A percentile compares a stretch with the other conserved stretches of the same genome.
phyloP scores from a whole-genome alignment of 1,140 invertebrate species.

The Pseudachorutes palmiensis region DNA sequence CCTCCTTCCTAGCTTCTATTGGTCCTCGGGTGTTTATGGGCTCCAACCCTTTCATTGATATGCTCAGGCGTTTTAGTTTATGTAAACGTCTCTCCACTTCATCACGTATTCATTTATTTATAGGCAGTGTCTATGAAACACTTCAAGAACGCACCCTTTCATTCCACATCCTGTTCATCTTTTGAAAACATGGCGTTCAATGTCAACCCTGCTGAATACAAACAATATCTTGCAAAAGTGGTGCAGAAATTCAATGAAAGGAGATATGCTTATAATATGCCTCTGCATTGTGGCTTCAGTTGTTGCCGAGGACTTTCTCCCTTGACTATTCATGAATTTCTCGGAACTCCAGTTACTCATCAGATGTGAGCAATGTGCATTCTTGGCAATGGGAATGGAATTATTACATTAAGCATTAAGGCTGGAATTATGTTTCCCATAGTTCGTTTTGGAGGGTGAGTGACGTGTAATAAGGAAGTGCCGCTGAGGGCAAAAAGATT shows the following conservation, averaged over 20 bases:
- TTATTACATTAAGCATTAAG: not conserved
- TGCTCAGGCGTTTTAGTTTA: not conserved
- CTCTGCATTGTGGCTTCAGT: no score
- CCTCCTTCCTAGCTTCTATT: not conserved
- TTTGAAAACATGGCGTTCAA: not conserved
- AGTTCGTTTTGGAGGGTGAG: not conserved
- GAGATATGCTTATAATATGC: no score
- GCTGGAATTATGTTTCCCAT: slow-evolving; percentile 4
- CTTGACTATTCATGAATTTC: no score
- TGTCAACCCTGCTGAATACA: no score
- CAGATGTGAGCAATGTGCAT: no score
- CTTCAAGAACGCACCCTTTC: slow-evolving; percentile 7
- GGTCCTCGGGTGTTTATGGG: not conserved
- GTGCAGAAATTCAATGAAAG: no score
- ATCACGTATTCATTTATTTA: slow-evolving; percentile 13
- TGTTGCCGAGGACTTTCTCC: no score
- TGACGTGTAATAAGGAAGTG: slow-evolving; percentile 4
- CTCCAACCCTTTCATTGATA: slow-evolving; percentile 2
- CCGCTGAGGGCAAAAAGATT: not conserved
- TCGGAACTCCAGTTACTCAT: no score
- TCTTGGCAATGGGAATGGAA: not conserved
- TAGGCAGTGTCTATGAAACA: slow-evolving; percentile 7
- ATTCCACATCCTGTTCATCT: not conserved
- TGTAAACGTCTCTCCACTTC: not conserved
- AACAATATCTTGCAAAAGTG: no score